Evolutionary conservation across 2,113 vertebrate genomes (phyloP).

Genomic region (Octodon degus): DNA sequence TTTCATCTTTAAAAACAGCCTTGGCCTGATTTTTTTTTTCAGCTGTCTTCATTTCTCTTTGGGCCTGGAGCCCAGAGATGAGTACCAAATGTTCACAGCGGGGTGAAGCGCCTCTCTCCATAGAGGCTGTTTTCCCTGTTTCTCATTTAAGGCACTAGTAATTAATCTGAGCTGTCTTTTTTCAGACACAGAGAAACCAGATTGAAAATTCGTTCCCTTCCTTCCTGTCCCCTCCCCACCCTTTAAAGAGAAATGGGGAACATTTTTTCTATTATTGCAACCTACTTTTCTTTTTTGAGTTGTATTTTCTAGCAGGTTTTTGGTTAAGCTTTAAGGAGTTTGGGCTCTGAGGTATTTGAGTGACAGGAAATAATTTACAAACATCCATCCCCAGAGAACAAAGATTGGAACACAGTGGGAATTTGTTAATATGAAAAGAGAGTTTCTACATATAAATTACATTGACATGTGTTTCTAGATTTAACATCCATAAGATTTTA

Average conservation of each 20-base stretch:
- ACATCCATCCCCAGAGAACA: constrained; percentile 77
- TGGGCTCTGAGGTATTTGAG: constrained; percentile 74
- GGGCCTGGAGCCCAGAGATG: not conserved
- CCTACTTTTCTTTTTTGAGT: not conserved
- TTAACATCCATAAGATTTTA: constrained; percentile 83
- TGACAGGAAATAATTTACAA: constrained; percentile 77
- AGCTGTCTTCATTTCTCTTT: constrained; percentile 5
- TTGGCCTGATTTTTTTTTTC: not conserved
- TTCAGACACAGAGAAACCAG: constrained; percentile 59
- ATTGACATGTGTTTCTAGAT: constrained; percentile 81
- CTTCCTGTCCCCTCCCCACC: constrained; percentile 50
- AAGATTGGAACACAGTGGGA: constrained; percentile 74
- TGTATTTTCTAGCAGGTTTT: not conserved
- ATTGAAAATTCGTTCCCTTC: constrained; percentile 45
- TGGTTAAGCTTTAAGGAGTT: constrained; percentile 55
- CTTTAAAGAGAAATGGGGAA: constrained; percentile 30
- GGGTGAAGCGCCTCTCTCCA: not conserved
- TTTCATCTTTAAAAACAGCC: constrained; percentile 19
- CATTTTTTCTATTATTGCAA: constrained; percentile 53
- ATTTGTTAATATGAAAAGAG: constrained; percentile 80
- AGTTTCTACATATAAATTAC: constrained; percentile 83
- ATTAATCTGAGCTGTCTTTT: constrained; percentile 69
- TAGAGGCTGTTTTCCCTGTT: constrained; percentile 22
- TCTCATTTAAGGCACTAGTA: constrained; percentile 71
- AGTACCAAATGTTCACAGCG: constrained; percentile 38